These are phyloP conservation scores for Schizaphis graminum DNA, from an alignment of 2,888 invertebrate genomes.

Conservation along the genomic window DNA sequence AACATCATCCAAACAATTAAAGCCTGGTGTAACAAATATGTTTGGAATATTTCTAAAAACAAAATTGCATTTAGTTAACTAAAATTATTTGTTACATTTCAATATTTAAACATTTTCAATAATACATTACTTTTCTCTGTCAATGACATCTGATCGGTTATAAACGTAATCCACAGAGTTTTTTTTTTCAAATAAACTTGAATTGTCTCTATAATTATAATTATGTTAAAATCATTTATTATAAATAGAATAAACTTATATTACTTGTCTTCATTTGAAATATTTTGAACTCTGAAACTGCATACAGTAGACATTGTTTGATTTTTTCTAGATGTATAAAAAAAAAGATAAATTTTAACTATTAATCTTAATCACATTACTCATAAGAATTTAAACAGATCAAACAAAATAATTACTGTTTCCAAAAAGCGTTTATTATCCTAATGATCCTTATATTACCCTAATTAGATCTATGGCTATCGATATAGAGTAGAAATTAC, in stretches of 20 bases:
- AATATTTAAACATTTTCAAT: background rate
- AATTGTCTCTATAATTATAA: background rate
- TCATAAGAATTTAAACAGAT: background rate
- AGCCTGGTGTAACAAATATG: slow-evolving; percentile 39
- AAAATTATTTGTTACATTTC: slow-evolving; percentile 5
- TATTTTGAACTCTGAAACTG: background rate
- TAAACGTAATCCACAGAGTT: background rate
- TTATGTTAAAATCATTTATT: background rate
- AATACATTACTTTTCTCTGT: slow-evolving; percentile 32
- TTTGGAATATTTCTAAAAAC: slow-evolving; percentile 61
- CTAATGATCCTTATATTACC: background rate
- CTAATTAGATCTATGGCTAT: background rate
- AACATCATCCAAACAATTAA: background rate
- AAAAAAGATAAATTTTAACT: background rate
- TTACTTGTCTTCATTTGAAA: slow-evolving; percentile 27
- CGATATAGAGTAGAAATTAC: background rate
- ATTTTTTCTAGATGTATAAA: background rate
- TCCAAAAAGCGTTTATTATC: background rate
- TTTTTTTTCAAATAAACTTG: background rate
- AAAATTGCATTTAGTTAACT: background rate
- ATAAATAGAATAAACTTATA: background rate
- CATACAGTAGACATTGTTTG: background rate
- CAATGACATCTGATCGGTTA: slow-evolving; percentile 7
- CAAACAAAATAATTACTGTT: background rate
- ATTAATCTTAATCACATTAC: background rate